These are phyloP conservation scores for Tuta absoluta DNA, from an alignment of 2,888 invertebrate genomes.

Conservation along the genomic window DNA sequence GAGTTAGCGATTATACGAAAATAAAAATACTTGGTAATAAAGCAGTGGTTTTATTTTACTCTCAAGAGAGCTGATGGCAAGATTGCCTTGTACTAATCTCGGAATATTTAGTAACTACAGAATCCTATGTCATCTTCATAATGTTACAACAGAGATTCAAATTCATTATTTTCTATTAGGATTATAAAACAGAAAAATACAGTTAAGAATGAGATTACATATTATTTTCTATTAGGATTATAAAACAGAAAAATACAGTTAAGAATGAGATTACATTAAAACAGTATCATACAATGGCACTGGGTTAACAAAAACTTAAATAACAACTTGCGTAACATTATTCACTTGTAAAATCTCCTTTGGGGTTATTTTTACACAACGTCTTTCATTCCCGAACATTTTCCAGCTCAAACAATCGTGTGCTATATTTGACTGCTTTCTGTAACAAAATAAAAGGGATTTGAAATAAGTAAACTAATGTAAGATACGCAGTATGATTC, in stretches of 20 bases:
- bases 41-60: constrained; percentile 53
- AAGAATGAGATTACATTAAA: constrained; percentile 46
- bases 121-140: background rate
- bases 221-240: background rate
- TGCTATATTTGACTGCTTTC: constrained; percentile 73
- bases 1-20: constrained; percentile 59
- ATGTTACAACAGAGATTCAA: background rate
- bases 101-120: background rate
- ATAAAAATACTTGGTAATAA: constrained; percentile 72
- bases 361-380: constrained; percentile 31
- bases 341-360: constrained; percentile 41
- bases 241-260: constrained; percentile 36
- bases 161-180: background rate
- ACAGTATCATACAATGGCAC: constrained; percentile 65
- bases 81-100: background rate
- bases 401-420: constrained; percentile 34
- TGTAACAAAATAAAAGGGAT: constrained; percentile 49
- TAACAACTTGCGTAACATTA: constrained; percentile 46
- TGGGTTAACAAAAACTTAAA: constrained; percentile 53
- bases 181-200: constrained; percentile 18
- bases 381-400: constrained; percentile 28
- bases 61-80: constrained; percentile 39
- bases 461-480: background rate
- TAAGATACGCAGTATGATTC: no score
- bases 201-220: constrained; percentile 47